phyloP scores from a whole-genome alignment of 2,888 invertebrate genomes.

The Metopia argyrocephala region DNA sequence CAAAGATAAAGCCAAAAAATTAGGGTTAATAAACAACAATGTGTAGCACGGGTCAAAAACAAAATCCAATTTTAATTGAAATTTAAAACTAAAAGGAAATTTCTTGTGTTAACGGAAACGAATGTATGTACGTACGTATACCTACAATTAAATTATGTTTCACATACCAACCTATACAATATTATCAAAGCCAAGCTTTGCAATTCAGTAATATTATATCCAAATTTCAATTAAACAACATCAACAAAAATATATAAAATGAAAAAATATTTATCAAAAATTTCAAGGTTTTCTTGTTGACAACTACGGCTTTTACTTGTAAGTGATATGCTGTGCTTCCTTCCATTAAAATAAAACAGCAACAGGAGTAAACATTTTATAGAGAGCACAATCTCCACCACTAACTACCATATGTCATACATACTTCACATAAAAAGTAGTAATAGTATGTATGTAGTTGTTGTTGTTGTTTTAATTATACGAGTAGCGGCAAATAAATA shows the following conservation, averaged over 20 bases:
- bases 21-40: constrained; percentile 50
- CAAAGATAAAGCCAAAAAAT: background rate
- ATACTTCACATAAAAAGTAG: background rate
- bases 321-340: background rate
- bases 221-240: no score
- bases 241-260: background rate
- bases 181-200: no score
- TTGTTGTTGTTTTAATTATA: constrained; percentile 29
- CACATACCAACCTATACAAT: background rate
- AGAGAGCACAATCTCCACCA: background rate
- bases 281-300: constrained; percentile 54
- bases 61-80: constrained; percentile 11
- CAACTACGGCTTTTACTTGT: constrained; percentile 2
- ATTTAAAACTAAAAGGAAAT: constrained; percentile 9
- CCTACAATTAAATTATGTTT: background rate
- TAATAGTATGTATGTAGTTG: background rate
- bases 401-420: constrained; percentile 34
- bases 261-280: constrained; percentile 29
- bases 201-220: no score
- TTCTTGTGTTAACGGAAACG: constrained; percentile 20
- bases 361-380: no score
- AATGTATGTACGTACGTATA: background rate
- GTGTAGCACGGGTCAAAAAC: background rate
- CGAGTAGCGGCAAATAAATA: constrained; percentile 6
- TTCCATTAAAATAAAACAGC: background rate